phyloP scores from a whole-genome alignment of 1,140 invertebrate genomes.

The Bombus turneri region DNA sequence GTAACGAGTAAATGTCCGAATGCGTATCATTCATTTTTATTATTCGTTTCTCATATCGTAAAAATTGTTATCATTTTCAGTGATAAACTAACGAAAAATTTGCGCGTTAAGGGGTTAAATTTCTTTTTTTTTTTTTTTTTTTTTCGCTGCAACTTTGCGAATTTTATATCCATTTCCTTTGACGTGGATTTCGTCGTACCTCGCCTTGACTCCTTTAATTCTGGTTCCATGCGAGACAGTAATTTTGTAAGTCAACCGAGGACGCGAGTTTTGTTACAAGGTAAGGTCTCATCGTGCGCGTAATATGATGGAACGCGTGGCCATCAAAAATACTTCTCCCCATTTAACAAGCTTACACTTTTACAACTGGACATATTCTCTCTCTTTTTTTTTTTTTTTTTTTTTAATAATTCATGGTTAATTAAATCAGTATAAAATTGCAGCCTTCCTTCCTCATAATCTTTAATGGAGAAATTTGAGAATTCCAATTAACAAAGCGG shows the following conservation, averaged over 20 bases:
- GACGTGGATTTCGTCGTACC: not conserved
- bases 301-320: conserved; percentile 20
- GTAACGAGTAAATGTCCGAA: not conserved
- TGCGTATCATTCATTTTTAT: not conserved
- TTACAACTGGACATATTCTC: not conserved
- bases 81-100: not conserved
- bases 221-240: conserved; percentile 28
- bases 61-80: not conserved
- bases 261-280: conserved; percentile 27
- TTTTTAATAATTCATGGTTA: not conserved
- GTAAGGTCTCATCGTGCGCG: not conserved
- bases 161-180: not conserved
- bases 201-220: conserved; percentile 42
- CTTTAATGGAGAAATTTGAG: not conserved
- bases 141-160: not conserved
- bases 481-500: not conserved
- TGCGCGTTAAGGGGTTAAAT: not conserved
- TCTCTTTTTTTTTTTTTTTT: too few relatives aligned
- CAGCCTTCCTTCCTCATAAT: not conserved
- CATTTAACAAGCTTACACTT: not conserved
- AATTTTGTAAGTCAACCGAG: conserved; percentile 46
- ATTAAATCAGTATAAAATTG: not conserved
- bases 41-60: not conserved
- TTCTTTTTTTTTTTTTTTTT: not conserved
- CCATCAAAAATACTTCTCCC: not conserved